Base-by-base conservation (phyloP, 2,113 vertebrate genomes). In the Laterallus jamaicensis region DNA sequence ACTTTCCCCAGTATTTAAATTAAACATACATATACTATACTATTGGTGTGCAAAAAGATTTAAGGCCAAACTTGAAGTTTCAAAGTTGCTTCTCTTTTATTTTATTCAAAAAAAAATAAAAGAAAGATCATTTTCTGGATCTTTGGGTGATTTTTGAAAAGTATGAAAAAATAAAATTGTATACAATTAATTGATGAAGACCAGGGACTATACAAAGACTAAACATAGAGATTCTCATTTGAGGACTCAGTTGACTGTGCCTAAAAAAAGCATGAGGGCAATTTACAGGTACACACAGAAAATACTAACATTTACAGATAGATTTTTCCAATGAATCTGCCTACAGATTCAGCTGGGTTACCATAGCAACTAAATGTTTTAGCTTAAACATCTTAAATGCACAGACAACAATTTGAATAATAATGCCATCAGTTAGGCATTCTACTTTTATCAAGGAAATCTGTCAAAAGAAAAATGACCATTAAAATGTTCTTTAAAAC, bases 281-380 rank as follows among this genome's bases (percentile, higher is more conserved):
- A 92, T 79, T 91, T 89, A 81, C 56, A 92, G 69, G 66, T 94
- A 75, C 31, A 73, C 7, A 79, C n/a, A 92, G 26, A 95, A 93
- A 95, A 70, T 52, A 79, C 20, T 88, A 86, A 95, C 68, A 92
- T 76, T 86, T 91, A 64, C 68, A 69, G 88, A 73, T 25, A 89
- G 63, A 86, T 76, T 94, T 93, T 85, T 82, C 70, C 74, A 93
- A 75, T 73, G 77, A 84, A 80, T 78, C 83, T 94, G 71, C 67
- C 87, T 81, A 94, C 52, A 75, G 60, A 71, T 75, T 81, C 86
- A 93, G 78, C 49, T 77, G 52, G 31, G 97, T 97, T 95, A 81
- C 96, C 92, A 96, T 90, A 71, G 93, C 82, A 96, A 97, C 96
- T 79, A 85, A 93, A 82, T 88, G 42, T 71, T 96, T 96, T 73